These are phyloP conservation scores for Oreochromis grahami DNA, from an alignment of 2,797 vertebrate species.

Conservation along the genomic window DNA sequence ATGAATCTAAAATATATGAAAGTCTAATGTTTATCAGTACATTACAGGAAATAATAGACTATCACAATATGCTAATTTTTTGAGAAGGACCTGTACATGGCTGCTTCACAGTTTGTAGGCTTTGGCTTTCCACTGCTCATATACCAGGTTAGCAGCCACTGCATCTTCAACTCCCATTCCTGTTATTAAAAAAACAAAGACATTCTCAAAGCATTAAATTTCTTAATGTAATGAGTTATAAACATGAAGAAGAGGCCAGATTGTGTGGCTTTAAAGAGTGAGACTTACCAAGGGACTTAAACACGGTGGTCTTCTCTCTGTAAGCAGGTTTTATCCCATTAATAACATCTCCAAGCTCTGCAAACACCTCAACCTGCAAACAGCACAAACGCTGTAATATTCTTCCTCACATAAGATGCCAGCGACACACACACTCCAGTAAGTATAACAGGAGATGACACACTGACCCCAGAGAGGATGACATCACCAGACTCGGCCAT, in stretches of 20 bases:
- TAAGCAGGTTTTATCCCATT: slow-evolving; percentile 82
- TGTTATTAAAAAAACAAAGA: slow-evolving; percentile 29
- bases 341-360: slow-evolving; percentile 91
- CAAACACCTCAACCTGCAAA: slow-evolving; percentile 85
- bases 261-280: neutral
- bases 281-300: slow-evolving; percentile 91
- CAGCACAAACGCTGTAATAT: neutral
- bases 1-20: too few species aligned
- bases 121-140: slow-evolving; percentile 81
- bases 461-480: slow-evolving; percentile 85
- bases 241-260: neutral
- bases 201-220: neutral
- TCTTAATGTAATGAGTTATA: neutral
- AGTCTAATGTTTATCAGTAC: too few species aligned
- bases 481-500: slow-evolving; percentile 87
- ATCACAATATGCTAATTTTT: too few species aligned
- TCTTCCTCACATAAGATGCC: neutral
- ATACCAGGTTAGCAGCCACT: slow-evolving; percentile 88
- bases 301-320: slow-evolving; percentile 89
- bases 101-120: slow-evolving; percentile 43
- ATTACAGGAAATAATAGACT: too few species aligned
- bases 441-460: neutral
- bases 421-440: neutral
- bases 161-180: slow-evolving; percentile 93
- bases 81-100: too few species aligned